Base-by-base conservation (phyloP, 2,888 invertebrate species). In the Spilosoma lubricipeda region DNA sequence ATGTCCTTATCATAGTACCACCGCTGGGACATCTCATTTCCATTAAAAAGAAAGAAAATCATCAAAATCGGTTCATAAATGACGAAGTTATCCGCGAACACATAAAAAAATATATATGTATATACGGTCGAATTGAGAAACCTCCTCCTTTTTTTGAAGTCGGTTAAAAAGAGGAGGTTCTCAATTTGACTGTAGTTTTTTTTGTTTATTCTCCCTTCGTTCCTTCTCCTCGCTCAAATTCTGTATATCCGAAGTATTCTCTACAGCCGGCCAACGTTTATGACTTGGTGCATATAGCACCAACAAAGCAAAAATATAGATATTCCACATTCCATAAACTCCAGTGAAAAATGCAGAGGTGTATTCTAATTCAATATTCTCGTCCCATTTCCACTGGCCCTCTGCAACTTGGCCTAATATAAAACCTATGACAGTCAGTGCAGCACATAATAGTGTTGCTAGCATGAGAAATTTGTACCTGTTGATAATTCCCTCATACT, bases 271-370 rank as follows among this genome's bases (percentile, higher is more conserved):
- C 98, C 98, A 99, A 80, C 97, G 97, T 88, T 99, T 99, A 92
- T 99, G 99, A 84, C 99, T 99, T 7, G 99, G 99, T 7, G 99
- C 99, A 93, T 99, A 99, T 83, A 99, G 96, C 73, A 99, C 98
- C 75, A 99, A 96, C 87, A 99, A 95, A 1, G 99, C 98, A 91
- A 99, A 97, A 71, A 99, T 99, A 92, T 99, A 99, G 87, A 99
- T 97, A 92, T 99, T 99, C 99, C 99, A 99, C 99, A 99, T 99
- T 74, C 99, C 99, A 93, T 99, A 99, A 18, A 99, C 99, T 2
- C 99, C 99, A 33, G 99, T 99, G 87, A 99, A 98, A 92, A 99
- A 98, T 72, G 99, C 99, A n/a, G 99, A 99, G 42, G 99, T 98
- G 91, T 99, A 97, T 93, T 99, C 98, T 78, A 99, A 92, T 84